Conservation (phyloP, 1,140 invertebrate species). For the Cydia fagiglandana region DNA sequence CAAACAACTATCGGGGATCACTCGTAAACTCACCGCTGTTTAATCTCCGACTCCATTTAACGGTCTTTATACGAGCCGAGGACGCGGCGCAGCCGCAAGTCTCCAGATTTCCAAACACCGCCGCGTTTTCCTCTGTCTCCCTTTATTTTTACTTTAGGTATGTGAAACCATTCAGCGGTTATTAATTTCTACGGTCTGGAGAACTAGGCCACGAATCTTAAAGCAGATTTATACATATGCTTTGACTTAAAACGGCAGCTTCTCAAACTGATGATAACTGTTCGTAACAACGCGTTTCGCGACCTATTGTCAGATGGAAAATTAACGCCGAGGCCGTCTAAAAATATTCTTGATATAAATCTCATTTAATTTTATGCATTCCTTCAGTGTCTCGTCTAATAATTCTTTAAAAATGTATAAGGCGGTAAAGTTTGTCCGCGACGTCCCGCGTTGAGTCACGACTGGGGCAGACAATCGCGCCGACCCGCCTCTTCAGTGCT, state of each 20-base stretch:
- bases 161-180: neutral
- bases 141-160: conserved; percentile 15
- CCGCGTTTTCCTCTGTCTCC: neutral
- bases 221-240: neutral
- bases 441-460: conserved; percentile 58
- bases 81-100: conserved; percentile 31
- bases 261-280: neutral
- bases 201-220: neutral
- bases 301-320: conserved; percentile 37
- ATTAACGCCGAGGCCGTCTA: conserved; percentile 39
- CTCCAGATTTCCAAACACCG: conserved; percentile 10
- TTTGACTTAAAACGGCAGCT: neutral
- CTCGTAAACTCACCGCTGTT: conserved; percentile 48
- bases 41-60: conserved; percentile 43
- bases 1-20: conserved; percentile 37
- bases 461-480: conserved; percentile 61
- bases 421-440: conserved; percentile 45
- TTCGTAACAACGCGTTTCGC: conserved; percentile 13
- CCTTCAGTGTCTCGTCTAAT: conserved; percentile 43
- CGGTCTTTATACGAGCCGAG: conserved; percentile 37
- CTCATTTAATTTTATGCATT: conserved; percentile 50
- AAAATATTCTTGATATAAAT: conserved; percentile 48
- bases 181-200: neutral
- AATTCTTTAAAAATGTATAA: conserved; percentile 59
- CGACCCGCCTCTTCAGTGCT: conserved; percentile 67